These are phyloP conservation scores for Heterodera filipjevi DNA, from an alignment of 2,888 invertebrate species.

Conservation along the genomic window DNA sequence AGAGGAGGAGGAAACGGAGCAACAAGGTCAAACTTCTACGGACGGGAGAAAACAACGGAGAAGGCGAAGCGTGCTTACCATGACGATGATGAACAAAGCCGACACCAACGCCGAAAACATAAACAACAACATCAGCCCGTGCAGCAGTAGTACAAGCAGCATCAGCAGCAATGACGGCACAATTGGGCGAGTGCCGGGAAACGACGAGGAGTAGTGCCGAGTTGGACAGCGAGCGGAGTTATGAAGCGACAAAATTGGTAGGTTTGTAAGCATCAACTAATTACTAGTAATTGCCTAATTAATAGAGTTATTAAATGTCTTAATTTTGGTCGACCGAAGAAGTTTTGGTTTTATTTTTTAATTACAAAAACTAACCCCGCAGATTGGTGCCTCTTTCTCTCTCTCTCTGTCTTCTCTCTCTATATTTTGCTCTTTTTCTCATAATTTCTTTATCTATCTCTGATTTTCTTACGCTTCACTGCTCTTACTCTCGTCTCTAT, in stretches of 20 bases:
- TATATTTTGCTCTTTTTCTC: no score
- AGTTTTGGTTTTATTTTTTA: no score
- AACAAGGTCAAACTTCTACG: background rate
- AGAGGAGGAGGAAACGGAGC: background rate
- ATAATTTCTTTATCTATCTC: no score
- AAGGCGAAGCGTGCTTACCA: background rate
- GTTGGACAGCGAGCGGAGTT: conserved; percentile 29
- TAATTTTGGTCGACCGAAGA: no score
- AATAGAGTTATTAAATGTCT: background rate
- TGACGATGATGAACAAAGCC: background rate
- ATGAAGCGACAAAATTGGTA: conserved; percentile 42
- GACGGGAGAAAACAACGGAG: background rate
- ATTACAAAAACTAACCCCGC: no score
- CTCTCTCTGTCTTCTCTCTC: no score
- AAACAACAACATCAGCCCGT: background rate
- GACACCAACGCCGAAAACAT: background rate
- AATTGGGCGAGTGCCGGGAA: background rate
- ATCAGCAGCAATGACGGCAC: background rate
- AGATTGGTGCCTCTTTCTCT: no score
- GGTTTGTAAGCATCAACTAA: background rate
- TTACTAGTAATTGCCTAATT: background rate
- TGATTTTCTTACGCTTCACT: no score
- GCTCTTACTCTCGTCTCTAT: no score
- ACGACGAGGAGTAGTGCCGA: background rate
- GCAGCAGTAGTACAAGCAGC: background rate